Percentiles rank a stretch among this genome's conserved stretches.
phyloP scores from a whole-genome alignment of 2,888 invertebrate genomes.

The Patella ulyssiponensis region DNA sequence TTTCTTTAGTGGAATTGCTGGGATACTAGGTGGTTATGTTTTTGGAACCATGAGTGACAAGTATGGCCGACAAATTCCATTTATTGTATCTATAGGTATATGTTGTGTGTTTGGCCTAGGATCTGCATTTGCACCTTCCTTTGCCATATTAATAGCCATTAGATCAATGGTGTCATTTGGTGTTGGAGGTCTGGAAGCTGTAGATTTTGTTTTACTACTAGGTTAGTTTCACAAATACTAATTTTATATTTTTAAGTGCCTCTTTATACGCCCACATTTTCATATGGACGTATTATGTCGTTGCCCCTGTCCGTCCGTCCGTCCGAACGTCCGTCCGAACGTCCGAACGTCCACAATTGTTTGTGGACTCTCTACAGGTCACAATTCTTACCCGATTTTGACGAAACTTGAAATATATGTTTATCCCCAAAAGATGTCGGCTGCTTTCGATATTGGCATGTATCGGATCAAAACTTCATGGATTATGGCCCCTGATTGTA shows the following conservation, averaged over 20 bases:
- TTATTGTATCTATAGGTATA: conserved; percentile 45
- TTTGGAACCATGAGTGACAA: conserved; percentile 59
- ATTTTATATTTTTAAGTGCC: conserved; percentile 1
- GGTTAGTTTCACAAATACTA: conserved; percentile 43
- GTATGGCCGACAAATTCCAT: conserved; percentile 56
- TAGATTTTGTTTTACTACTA: conserved; percentile 56
- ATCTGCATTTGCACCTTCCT: conserved; percentile 54
- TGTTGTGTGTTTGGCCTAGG: conserved; percentile 56
- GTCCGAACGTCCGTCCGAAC: too few relatives aligned
- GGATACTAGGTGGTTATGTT: conserved; percentile 54
- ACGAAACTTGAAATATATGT: too few relatives aligned
- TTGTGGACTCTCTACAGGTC: too few relatives aligned
- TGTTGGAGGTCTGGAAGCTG: conserved; percentile 56
- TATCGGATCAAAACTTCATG: too few relatives aligned
- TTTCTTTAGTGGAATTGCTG: conserved; percentile 50
- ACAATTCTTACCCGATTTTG: too few relatives aligned
- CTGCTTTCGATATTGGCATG: too few relatives aligned
- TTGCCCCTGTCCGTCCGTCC: too few relatives aligned
- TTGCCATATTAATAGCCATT: conserved; percentile 47
- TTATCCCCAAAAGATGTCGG: too few relatives aligned
- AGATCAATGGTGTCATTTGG: conserved; percentile 54
- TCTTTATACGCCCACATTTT: too few relatives aligned
- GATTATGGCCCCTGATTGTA: too few relatives aligned
- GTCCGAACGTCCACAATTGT: too few relatives aligned
- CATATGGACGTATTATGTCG: too few relatives aligned